Percentiles rank a stretch among this genome's conserved stretches.
Conservation (phyloP, 2,888 invertebrate species). For the Rhamnusium bicolor region DNA sequence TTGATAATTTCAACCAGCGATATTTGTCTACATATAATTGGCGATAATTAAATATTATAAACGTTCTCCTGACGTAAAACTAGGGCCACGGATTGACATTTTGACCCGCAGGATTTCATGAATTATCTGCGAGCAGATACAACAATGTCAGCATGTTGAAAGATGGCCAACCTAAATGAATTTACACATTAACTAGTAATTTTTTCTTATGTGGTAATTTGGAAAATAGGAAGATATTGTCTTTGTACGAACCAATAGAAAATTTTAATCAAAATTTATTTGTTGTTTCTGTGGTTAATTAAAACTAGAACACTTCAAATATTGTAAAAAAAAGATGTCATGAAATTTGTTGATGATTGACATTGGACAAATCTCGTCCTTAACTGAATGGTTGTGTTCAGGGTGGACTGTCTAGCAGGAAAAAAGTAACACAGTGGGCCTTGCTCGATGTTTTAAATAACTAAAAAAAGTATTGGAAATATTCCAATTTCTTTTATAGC, state of each 20-base stretch:
- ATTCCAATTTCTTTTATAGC: conserved; percentile 16
- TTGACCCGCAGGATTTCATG: background rate
- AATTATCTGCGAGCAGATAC: conserved; percentile 6
- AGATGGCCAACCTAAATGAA: background rate
- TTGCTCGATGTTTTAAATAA: conserved; percentile 1
- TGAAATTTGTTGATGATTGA: too few species aligned
- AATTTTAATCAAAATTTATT: too few species aligned
- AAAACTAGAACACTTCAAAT: too few species aligned
- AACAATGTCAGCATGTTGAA: background rate
- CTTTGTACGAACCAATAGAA: too few species aligned
- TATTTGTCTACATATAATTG: conserved; percentile 15
- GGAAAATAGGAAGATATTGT: too few species aligned
- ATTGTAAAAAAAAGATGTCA: too few species aligned
- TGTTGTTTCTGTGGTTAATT: too few species aligned
- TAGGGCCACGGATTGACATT: conserved; percentile 21
- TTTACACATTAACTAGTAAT: too few species aligned
- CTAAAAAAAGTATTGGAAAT: conserved; percentile 4
- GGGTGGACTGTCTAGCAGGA: too few species aligned
- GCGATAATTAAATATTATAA: conserved; percentile 1
- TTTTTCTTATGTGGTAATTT: too few species aligned
- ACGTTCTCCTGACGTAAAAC: conserved; percentile 6
- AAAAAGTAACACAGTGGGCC: background rate
- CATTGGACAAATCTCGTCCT: too few species aligned
- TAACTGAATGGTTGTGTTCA: too few species aligned
- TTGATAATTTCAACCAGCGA: conserved; percentile 9